A percentile compares a stretch with the other conserved stretches of the same genome.
phyloP scores from a whole-genome alignment of 2,797 vertebrate genomes.

The Vespertilio murinus region DNA sequence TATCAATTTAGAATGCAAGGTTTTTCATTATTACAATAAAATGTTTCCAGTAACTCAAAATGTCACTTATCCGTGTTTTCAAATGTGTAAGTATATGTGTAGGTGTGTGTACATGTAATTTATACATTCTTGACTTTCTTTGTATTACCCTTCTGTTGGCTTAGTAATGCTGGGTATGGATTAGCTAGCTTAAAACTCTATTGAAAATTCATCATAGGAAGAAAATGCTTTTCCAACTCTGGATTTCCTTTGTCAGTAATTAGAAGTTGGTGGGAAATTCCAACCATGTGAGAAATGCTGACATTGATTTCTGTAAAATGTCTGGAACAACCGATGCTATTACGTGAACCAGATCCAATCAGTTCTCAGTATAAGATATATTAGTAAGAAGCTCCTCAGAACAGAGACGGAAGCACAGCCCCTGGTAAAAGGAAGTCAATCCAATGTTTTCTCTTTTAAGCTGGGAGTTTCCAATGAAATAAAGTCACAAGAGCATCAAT shows the following conservation, averaged over 20 bases:
- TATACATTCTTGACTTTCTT: not conserved
- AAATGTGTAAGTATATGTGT: not conserved
- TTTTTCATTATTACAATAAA: not conserved
- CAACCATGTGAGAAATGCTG: slow-evolving; percentile 50
- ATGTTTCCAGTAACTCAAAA: not conserved
- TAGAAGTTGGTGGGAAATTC: slow-evolving; percentile 42
- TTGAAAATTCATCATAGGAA: not conserved
- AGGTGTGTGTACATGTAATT: not conserved
- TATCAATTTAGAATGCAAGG: not conserved
- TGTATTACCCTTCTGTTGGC: not conserved
- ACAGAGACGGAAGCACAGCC: not conserved
- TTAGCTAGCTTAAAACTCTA: not conserved
- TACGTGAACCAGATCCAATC: not conserved
- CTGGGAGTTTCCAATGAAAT: slow-evolving; percentile 41
- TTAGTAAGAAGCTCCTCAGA: not conserved
- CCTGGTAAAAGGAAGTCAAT: not conserved
- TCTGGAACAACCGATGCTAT: not conserved
- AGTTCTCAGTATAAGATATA: not conserved
- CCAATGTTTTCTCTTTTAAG: slow-evolving; percentile 14
- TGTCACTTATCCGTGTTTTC: not conserved
- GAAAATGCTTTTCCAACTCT: slow-evolving; percentile 34
- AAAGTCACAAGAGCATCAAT: not conserved
- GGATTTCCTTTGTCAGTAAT: slow-evolving; percentile 41
- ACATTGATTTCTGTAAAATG: slow-evolving; percentile 45
- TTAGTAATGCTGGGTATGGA: not conserved